Evolutionary conservation across 2,888 invertebrate genomes (phyloP), one percentile per base, ranked within the genome.

Genomic region (Limulus polyphemus): DNA sequence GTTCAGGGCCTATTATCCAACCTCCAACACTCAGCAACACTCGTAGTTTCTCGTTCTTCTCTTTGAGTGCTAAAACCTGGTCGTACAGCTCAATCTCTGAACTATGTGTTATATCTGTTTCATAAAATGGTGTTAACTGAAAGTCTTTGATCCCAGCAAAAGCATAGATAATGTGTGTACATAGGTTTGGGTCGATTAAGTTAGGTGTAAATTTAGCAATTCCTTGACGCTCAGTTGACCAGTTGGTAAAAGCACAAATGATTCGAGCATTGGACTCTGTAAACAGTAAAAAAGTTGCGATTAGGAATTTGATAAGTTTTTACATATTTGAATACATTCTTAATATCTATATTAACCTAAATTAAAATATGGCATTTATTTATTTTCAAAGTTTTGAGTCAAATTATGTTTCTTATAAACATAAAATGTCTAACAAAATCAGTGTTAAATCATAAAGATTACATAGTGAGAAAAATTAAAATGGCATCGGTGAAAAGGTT

Each of bases 1-100:
- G 92, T 0, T 90, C 91, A 1, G 94, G 93, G 12, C 94, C 94
- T 73, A 94, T 94, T 1, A 91, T 91, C 94, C 94, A 95, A 17
- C 95, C 95, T 62, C 95, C 95, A 70, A 95, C 72, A 9, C 77
- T 77, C 2, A 77, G 65, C 16, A 77, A 66, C 13, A 77, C 88
- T 82, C 90, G 93, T 65, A 95, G 78, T 70, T 89, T 86, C 0
- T 91, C 86, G 77, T 94, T 93, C 74, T 87, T 87, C 66, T 91
- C 89, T 62, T 93, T 85, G 65, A 95, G 78, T 0, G 84, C 87
- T 49, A 92, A 85, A 11, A 95, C 84, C 71, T 88, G 83, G 61
- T 88, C 86, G 73, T 92, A 95, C 2, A 67, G 65, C 2, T 65
- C 68, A 46, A 63, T 65, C 17, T 67, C 62, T 13, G 49, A 49